Evolutionary conservation across 2,113 vertebrate genomes (phyloP).

Genomic region (Callipepla californica): DNA sequence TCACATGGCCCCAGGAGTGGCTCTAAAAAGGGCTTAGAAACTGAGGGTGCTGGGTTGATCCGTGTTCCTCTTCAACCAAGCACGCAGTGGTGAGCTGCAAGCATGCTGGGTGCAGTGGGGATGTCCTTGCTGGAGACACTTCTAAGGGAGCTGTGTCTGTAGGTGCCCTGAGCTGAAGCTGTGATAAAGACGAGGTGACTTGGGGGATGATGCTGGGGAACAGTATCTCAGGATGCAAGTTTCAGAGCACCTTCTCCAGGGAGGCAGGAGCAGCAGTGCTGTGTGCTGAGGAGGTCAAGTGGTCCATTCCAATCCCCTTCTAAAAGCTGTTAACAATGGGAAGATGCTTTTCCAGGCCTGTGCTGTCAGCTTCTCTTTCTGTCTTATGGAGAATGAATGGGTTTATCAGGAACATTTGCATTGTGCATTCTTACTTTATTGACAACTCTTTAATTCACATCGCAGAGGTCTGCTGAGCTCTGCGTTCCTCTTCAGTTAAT

Average conservation of each 20-base stretch:
- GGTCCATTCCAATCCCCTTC: neutral
- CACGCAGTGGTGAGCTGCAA: neutral
- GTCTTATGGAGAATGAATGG: neutral
- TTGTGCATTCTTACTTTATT: neutral
- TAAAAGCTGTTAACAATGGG: accelerated
- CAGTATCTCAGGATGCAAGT: accelerated
- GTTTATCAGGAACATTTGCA: neutral
- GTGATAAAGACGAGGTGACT: neutral
- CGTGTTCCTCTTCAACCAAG: neutral
- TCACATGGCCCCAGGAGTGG: neutral
- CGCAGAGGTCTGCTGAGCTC: neutral
- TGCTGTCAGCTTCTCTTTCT: neutral
- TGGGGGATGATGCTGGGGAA: neutral
- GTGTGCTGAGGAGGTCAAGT: neutral
- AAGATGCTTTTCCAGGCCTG: neutral
- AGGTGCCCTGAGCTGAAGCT: neutral
- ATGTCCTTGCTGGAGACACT: neutral
- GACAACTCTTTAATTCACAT: conserved; percentile 1
- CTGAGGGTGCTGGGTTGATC: neutral
- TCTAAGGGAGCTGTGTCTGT: neutral
- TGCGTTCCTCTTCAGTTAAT: conserved; percentile 33
- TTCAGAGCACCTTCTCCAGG: neutral
- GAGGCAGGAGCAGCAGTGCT: neutral
- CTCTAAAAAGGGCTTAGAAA: neutral
- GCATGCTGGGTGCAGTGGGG: accelerated